Base-by-base conservation (phyloP, 1,140 invertebrate genomes). In the Vanessa atalanta region DNA sequence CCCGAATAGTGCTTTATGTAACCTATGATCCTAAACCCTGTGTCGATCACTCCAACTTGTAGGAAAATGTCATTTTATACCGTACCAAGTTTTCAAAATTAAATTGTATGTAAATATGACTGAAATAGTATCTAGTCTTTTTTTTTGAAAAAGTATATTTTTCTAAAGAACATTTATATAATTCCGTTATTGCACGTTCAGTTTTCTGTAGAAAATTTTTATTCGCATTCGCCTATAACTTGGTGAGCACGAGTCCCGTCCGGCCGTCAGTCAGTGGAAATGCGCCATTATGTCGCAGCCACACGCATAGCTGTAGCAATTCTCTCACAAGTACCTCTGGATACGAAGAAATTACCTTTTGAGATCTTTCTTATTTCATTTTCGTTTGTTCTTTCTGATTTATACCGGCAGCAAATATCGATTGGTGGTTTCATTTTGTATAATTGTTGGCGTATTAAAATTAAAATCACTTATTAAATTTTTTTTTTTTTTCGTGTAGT, bases 251-350 rank as follows among this genome's bases (percentile, higher is more conserved):
- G 68, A 50, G 57, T 37, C 55, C 72, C 84, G 83, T 88, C 85
- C 84, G 89, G 84, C 83, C 86, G 86, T 91, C 89, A 86, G 74
- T 90, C 87, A 91, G 86, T 89, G 85, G 88, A 89, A 91, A 88
- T 84, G 82, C 77, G 81, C 88, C 82, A 91, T 91, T 91, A 91
- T 72, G 89, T 91, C 89, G 80, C 78, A 78, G 76, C 81, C 88
- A 91, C 87, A 87, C 88, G 82, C 86, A 83, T 78, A 83, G 85
- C 83, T 82, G 79, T 75, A 77, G 81, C 84, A 80, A 89, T 89
- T 91, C 88, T 86, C 88, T 78, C 72, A 79, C 78, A 84, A 91
- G 87, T 84, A 83, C 82, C 81, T 78, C 75, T 78, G 81, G 82
- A 86, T 88, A 86, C 81, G 82, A 87, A 77, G 80, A 83, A 91